Evolutionary conservation across 2,888 invertebrate genomes (phyloP).

Genomic region (Cosmia trapezina): DNA sequence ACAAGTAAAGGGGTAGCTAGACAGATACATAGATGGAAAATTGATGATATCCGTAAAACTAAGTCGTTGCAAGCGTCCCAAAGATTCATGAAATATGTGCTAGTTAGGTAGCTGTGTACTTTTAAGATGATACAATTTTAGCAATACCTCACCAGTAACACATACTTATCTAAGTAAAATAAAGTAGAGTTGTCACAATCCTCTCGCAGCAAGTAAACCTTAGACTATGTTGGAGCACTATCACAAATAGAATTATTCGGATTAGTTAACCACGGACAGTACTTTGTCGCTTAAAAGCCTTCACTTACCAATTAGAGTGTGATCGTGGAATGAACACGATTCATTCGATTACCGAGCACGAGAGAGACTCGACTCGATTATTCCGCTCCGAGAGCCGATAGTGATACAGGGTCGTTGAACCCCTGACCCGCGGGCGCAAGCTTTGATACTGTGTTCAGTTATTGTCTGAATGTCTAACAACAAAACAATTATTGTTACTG

Average conservation of each 20-base stretch:
- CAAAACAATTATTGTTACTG: background rate
- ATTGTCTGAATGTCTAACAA: background rate
- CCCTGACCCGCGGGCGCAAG: background rate
- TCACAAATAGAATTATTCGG: background rate
- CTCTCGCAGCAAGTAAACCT: no score
- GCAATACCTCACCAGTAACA: background rate
- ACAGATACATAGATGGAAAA: background rate
- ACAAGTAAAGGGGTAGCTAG: background rate
- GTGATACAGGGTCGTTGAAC: constrained; percentile 27
- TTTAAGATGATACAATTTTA: background rate
- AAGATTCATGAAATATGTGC: constrained; percentile 1
- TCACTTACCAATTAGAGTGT: background rate
- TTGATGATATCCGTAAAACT: constrained; percentile 1
- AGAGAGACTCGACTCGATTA: background rate
- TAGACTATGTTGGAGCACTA: background rate
- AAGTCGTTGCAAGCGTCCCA: background rate
- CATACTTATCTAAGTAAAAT: no score
- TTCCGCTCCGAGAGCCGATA: constrained; percentile 4
- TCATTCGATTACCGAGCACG: constrained; percentile 4
- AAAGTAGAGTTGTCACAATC: background rate
- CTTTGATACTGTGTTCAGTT: background rate
- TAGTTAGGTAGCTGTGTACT: no score
- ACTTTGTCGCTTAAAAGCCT: background rate
- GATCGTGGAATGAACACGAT: constrained; percentile 1
- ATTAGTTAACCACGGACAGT: background rate